A percentile compares a stretch with the other conserved stretches of the same genome.
These are phyloP conservation scores for Nyctibius grandis DNA, from an alignment of 2,797 vertebrate genomes.

Conservation along the genomic window DNA sequence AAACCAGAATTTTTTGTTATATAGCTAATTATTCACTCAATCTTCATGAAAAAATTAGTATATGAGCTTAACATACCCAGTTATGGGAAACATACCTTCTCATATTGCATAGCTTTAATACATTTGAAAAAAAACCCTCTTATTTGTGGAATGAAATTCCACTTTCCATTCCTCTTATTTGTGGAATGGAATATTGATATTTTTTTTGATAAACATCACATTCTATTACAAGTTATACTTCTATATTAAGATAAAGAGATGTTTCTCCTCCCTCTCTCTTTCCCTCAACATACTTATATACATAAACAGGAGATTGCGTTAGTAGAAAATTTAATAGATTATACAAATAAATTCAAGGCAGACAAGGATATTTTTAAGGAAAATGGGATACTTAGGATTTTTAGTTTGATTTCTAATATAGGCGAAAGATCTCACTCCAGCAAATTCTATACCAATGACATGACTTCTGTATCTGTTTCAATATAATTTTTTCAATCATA, in stretches of 20 bases:
- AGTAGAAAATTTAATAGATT: not conserved
- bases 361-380: not conserved
- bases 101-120: not conserved
- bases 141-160: not conserved
- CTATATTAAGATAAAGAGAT: not conserved
- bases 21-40: not conserved
- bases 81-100: not conserved
- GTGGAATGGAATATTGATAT: not conserved
- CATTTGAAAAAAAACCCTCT: not conserved
- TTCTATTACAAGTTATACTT: not conserved
- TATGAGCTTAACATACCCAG: not conserved
- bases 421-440: not conserved
- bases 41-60: not conserved
- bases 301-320: not conserved
- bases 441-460: not conserved
- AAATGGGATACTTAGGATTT: not conserved
- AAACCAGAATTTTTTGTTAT: not conserved
- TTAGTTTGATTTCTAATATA: not conserved
- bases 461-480: not conserved
- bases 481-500: not conserved
- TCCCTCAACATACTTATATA: not conserved
- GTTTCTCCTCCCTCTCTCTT: not conserved
- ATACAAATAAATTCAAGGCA: not conserved
- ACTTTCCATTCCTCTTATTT: no score
- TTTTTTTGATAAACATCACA: not conserved